Conservation (phyloP, 2,113 vertebrate species). For the Mystacornis crossleyi region DNA sequence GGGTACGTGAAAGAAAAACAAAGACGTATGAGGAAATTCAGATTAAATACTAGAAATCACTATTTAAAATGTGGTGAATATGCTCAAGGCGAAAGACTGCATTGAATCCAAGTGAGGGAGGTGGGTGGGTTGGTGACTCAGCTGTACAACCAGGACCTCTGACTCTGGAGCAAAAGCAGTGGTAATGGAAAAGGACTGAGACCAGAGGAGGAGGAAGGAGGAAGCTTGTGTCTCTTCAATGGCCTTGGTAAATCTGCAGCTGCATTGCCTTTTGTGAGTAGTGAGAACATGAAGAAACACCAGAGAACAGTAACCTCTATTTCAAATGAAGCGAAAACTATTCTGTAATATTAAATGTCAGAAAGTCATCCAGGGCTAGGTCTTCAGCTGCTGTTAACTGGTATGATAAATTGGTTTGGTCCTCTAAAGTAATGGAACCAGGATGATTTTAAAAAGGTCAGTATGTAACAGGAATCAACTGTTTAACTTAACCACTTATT, state of each 20-base stretch:
- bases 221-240: neutral
- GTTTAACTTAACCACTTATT: neutral
- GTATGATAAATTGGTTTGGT: neutral
- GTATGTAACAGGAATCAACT: neutral
- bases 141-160: neutral
- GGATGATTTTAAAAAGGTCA: neutral
- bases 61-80: neutral
- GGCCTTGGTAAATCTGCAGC: neutral
- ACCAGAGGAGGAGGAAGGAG: neutral
- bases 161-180: neutral
- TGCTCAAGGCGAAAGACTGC: neutral
- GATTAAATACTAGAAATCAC: neutral
- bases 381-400: neutral
- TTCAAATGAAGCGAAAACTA: neutral
- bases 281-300: neutral
- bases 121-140: neutral
- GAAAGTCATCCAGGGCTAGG: neutral
- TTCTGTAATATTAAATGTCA: neutral
- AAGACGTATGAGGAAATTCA: neutral
- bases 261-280: neutral
- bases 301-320: neutral
- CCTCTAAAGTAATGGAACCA: neutral
- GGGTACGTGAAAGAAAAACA: neutral
- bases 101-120: fast-evolving
- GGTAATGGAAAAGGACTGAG: neutral